Conservation (phyloP, 2,797 vertebrate species). For the Jordanella pulchra region DNA sequence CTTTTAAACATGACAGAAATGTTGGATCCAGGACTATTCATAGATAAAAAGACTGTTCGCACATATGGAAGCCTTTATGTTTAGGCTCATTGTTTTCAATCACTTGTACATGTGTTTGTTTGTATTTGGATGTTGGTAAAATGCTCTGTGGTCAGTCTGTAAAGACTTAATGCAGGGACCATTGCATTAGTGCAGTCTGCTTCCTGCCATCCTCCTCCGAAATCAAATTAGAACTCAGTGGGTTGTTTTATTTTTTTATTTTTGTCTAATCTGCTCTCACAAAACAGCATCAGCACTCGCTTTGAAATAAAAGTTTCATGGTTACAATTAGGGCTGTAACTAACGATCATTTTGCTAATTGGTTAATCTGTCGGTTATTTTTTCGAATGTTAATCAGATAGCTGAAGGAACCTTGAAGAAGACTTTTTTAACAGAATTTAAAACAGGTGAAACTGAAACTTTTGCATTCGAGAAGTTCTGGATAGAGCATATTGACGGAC, state of each 20-base stretch:
- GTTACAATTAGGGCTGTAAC: background rate
- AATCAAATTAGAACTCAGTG: conserved; percentile 70
- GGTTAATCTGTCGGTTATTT: no score
- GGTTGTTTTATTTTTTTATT: no score
- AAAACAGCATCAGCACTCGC: conserved; percentile 33
- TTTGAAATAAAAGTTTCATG: conserved; percentile 29
- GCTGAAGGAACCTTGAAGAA: no score
- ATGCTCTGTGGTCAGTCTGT: conserved; percentile 55
- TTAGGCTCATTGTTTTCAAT: conserved; percentile 4
- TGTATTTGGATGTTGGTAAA: conserved; percentile 28
- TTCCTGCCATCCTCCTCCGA: conserved; percentile 68
- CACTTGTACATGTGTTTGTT: conserved; percentile 5
- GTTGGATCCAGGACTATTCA: conserved; percentile 23
- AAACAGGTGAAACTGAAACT: no score
- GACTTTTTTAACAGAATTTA: no score
- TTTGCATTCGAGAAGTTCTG: no score
- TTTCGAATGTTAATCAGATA: no score
- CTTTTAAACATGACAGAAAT: conserved; percentile 40
- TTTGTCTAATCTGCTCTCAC: conserved; percentile 62
- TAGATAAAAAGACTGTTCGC: conserved; percentile 8
- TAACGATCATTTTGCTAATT: no score
- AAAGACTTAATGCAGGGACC: conserved; percentile 70
- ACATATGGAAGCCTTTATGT: conserved; percentile 10
- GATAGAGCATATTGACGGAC: no score
- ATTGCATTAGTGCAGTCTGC: conserved; percentile 76